phyloP scores from a whole-genome alignment of 2,797 vertebrate species.

The Pipistrellus pipistrellus region DNA sequence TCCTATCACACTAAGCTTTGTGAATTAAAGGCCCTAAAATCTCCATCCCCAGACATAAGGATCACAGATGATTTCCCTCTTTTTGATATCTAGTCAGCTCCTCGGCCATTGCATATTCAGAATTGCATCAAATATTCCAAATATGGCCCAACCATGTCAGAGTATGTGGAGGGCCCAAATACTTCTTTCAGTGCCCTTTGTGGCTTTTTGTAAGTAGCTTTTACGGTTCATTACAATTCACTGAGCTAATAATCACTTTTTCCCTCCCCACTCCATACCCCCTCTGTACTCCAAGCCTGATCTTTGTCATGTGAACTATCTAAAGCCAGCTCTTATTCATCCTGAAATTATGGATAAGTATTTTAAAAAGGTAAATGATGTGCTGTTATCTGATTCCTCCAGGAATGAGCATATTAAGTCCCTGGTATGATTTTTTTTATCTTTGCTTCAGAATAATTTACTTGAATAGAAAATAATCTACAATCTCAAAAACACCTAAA shows the following conservation, averaged over 20 bases:
- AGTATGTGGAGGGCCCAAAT: no score
- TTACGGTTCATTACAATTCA: not conserved
- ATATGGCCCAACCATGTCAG: accelerated
- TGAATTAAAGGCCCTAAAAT: not conserved
- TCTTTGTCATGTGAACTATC: not conserved
- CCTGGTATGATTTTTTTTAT: not conserved
- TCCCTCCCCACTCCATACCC: accelerated
- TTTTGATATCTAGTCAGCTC: not conserved
- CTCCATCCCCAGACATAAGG: not conserved
- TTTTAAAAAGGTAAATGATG: not conserved
- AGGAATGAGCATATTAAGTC: conserved; percentile 31
- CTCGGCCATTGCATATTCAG: not conserved
- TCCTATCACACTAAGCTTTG: not conserved
- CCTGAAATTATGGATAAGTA: not conserved
- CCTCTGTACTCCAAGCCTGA: no score
- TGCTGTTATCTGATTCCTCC: conserved; percentile 19
- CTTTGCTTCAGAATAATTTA: conserved; percentile 58
- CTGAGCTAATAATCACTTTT: not conserved
- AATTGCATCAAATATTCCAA: not conserved
- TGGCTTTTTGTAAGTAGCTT: not conserved
- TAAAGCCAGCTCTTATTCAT: conserved; percentile 11
- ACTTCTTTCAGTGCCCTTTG: not conserved
- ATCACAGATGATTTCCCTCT: not conserved
- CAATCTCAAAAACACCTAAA: conserved; percentile 6
- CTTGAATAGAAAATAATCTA: conserved; percentile 55